Percentiles rank a stretch among this genome's conserved stretches.
Conservation (phyloP, 2,113 vertebrate species). For the Hemibagrus wyckioides region DNA sequence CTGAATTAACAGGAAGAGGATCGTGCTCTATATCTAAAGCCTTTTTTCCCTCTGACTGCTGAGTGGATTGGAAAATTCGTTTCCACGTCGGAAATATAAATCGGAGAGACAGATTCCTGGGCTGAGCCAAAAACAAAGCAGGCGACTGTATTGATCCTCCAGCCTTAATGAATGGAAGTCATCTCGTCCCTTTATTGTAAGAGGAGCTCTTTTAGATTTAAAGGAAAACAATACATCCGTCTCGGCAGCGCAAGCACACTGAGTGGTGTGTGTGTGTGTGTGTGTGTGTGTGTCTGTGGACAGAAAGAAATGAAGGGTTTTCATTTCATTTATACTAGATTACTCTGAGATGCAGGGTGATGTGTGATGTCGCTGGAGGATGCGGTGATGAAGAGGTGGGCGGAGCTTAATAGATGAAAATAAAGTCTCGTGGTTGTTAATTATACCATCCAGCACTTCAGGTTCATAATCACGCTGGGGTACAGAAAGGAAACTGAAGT, state of each 20-base stretch:
- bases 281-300: constrained; percentile 2
- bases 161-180: constrained; percentile 33
- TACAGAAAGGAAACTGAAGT: not conserved
- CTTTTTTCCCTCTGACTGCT: not conserved
- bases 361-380: not conserved
- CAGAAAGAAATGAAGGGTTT: constrained; percentile 4
- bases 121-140: not conserved
- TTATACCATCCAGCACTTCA: not conserved
- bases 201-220: constrained; percentile 21
- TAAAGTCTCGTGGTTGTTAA: not conserved
- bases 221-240: constrained; percentile 12
- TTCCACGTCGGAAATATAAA: constrained; percentile 31
- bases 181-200: constrained; percentile 12
- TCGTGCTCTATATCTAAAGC: not conserved
- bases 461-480: not conserved
- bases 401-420: not conserved
- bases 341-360: not conserved
- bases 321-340: not conserved
- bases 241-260: not conserved
- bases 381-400: not conserved
- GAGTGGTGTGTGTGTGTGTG: constrained; percentile 9
- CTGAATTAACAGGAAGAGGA: not conserved
- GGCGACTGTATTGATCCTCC: constrained; percentile 8
- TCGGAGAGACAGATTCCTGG: constrained; percentile 26
- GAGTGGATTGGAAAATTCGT: constrained; percentile 14